Evolutionary conservation across 2,113 vertebrate species (phyloP).

Genomic region (Brevimyrus niger): DNA sequence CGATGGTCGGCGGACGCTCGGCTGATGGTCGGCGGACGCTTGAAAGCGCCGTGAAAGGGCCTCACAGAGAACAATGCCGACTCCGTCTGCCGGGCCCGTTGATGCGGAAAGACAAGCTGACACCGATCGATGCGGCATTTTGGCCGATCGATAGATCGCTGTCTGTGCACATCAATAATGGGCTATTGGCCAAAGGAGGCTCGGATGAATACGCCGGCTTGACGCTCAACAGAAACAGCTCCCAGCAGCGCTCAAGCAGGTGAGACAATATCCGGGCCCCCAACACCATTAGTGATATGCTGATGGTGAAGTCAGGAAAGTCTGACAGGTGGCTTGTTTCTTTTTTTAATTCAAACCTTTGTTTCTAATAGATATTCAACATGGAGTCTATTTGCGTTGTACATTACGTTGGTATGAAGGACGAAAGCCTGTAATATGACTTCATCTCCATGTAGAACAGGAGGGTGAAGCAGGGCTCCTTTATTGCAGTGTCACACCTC

Average conservation of each 20-base stretch:
- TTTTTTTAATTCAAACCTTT: neutral
- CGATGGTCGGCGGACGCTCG: neutral
- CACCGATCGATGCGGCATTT: conserved; percentile 1
- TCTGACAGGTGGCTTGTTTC: neutral
- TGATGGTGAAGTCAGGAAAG: neutral
- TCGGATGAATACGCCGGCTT: neutral
- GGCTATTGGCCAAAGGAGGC: neutral
- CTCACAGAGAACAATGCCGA: neutral
- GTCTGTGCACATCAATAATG: neutral
- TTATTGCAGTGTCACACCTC: neutral
- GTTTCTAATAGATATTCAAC: neutral
- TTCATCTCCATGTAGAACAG: neutral
- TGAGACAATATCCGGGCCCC: neutral
- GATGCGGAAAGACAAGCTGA: conserved; percentile 9
- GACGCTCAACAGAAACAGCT: neutral
- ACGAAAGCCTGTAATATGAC: neutral
- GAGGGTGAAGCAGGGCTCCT: neutral
- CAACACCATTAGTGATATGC: neutral
- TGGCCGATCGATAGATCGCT: conserved; percentile 14
- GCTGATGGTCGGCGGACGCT: neutral
- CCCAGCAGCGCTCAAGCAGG: no score
- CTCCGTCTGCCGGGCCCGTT: neutral
- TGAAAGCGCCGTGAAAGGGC: neutral
- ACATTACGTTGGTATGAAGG: neutral
- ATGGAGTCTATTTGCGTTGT: neutral